Base-by-base conservation (phyloP, 1,140 invertebrate species). In the Drosophila hydei region DNA sequence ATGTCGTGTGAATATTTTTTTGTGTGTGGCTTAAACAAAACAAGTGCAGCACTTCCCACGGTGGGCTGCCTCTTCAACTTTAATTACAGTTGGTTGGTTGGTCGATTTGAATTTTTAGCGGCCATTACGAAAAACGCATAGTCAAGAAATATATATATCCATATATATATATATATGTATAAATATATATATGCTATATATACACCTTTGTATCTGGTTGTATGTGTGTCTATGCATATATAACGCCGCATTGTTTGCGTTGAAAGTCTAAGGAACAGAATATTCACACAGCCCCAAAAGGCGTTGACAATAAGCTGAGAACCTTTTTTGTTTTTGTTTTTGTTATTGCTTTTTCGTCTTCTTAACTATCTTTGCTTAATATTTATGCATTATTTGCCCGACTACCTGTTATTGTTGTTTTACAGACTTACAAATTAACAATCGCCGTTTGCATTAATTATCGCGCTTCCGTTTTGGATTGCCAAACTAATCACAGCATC, bases 351-450 rank as follows among this genome's bases (percentile, higher is more conserved):
- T 64, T 11, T 18, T 38, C 7, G 23, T 16, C 27, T 27, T 36
- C 59, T 75, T 77, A 69, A 71, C 51, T 61, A 40, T 73, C 79
- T 87, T 74, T 87, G 69, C 77, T 77, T 80, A 70, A 88, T 83
- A 84, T 88, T 88, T 88, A 87, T 87, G 74, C 83, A 87, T 75
- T 75, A 74, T 70, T 63, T 67, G 69, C 47, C 27, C 33, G 50
- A 14, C 58, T 45, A 47, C n/a, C 40, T 70, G 38, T 43, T 70
- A 18, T 55, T 52, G 43, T 76, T 63, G 52, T 59, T 55, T 78
- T 77, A 81, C 71, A 77, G 62, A 84, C 88, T 88, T 88, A 88
- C 79, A 88, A 88, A 81, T 88, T 88, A 74, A 88, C 79, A 79
- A 76, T 81, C 75, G 62, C 58, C 64, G 63, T 73, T 88, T 79